A percentile compares a stretch with the other conserved stretches of the same genome.
Evolutionary conservation across 2,888 invertebrate genomes (phyloP).

Genomic region (Venusia cambrica): DNA sequence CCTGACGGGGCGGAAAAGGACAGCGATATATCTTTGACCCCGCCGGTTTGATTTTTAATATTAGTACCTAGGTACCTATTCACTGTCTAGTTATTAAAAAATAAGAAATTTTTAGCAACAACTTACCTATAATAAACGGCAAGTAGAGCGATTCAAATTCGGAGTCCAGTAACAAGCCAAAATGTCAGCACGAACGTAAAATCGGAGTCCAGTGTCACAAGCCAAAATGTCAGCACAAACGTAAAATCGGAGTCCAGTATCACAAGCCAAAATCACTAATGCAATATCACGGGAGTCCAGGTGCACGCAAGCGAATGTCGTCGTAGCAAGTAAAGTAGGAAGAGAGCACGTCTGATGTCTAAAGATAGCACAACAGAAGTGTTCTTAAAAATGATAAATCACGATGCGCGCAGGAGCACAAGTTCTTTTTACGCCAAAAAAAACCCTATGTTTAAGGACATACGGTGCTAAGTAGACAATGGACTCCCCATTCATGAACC

Average conservation of each 20-base stretch:
- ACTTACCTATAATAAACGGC: slow-evolving; percentile 13
- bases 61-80: no score
- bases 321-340: slow-evolving; percentile 12
- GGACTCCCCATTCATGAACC: slow-evolving; percentile 7
- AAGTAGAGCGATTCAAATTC: slow-evolving; percentile 9
- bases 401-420: slow-evolving; percentile 6
- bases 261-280: slow-evolving; percentile 6
- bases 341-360: slow-evolving; percentile 10
- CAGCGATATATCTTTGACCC: no score
- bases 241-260: slow-evolving; percentile 14
- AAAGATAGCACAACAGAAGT: slow-evolving; percentile 8
- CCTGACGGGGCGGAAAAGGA: no score
- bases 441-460: slow-evolving; percentile 6
- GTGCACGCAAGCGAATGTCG: slow-evolving; percentile 17
- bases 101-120: slow-evolving; percentile 7
- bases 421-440: slow-evolving; percentile 8
- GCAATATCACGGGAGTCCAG: slow-evolving; percentile 10
- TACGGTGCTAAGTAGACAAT: slow-evolving; percentile 9
- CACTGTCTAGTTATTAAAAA: slow-evolving; percentile 5
- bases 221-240: slow-evolving; percentile 13
- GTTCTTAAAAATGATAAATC: slow-evolving; percentile 8
- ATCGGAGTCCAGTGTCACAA: slow-evolving; percentile 11
- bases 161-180: slow-evolving; percentile 18
- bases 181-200: slow-evolving; percentile 14
- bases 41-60: no score